Conservation (phyloP, 2,113 vertebrate genomes). For the Vidua chalybeata region DNA sequence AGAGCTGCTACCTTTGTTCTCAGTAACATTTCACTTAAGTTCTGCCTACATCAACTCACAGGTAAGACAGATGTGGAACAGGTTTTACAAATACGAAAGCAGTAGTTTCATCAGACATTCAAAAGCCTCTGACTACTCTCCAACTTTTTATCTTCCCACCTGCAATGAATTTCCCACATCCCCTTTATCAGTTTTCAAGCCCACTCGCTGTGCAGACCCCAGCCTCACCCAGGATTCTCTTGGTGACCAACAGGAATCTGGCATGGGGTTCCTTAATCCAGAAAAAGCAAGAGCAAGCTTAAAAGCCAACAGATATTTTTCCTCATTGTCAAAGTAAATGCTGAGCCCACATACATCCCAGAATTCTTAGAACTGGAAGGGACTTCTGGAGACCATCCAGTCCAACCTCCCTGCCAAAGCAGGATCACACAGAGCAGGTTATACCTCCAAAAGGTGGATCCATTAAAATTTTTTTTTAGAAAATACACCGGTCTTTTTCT, state of each 20-base stretch:
- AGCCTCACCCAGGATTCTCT: accelerated
- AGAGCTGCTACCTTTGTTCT: not conserved
- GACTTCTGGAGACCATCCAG: not conserved
- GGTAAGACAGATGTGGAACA: not conserved
- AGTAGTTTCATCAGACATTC: not conserved
- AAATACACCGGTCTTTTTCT: accelerated
- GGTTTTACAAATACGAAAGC: not conserved
- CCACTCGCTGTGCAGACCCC: accelerated
- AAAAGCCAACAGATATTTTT: not conserved
- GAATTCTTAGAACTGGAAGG: not conserved
- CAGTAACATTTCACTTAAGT: accelerated
- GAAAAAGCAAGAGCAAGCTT: not conserved
- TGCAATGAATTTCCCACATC: accelerated
- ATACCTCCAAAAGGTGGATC: not conserved
- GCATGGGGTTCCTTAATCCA: not conserved
- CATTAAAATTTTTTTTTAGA: too few species aligned
- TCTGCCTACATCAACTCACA: not conserved
- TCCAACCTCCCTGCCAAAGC: not conserved
- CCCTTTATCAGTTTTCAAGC: not conserved
- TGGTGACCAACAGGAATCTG: not conserved
- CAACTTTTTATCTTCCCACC: not conserved
- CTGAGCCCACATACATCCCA: not conserved
- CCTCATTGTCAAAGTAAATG: not conserved
- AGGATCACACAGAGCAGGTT: not conserved
- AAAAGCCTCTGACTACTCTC: not conserved